Evolutionary conservation across 2,888 invertebrate genomes (phyloP), one percentile per base, ranked within the genome.

Genomic region (Timema podura): DNA sequence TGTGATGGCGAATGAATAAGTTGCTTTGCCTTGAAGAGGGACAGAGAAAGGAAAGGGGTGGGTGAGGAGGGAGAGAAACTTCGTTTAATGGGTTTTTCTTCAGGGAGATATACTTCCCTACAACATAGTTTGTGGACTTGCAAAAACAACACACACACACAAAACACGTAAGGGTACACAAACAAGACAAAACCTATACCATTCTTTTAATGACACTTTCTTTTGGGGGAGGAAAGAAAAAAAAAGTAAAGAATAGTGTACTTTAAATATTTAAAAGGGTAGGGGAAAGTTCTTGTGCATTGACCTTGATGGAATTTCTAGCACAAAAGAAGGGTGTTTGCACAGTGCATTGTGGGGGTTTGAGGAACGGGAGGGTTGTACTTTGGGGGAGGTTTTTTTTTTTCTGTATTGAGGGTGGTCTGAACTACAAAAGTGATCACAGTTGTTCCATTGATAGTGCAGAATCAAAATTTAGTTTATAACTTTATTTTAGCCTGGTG

Each of bases 171-270:
- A 30, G 30, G 30, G 30, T 30, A 30, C 30, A 30, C 30, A 30
- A 30, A 30, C 30, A 30, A 30, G 30, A 30, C 30, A 30, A 30
- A 30, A 30, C 30, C 30, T 30, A 30, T 46, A 45, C 54, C 57
- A 69, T 69, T 69, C 69, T 69, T 69, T 68, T 69, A 69, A 69
- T 69, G 69, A 69, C 69, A 69, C 65, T 65, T 69, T 51, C 54
- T 47, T n/a, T 13, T 44, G 44, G 30, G 57, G 45, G 45, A 61
- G 61, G 61, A 45, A 61, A 44, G 30, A 44, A 61, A 61, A 61
- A 61, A 61, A 51, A 51, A 51, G n/a, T 16, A 61, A 61, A 61
- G 45, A 61, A 30, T 30, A 30, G 30, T 30, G 2, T 61, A 61
- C 61, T 61, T 61, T 61, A 61, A 61, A 61, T 61, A 61, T 61